A percentile compares a stretch with the other conserved stretches of the same genome.
Conservation (phyloP, 2,888 invertebrate species). For the Hydraecia micacea region DNA sequence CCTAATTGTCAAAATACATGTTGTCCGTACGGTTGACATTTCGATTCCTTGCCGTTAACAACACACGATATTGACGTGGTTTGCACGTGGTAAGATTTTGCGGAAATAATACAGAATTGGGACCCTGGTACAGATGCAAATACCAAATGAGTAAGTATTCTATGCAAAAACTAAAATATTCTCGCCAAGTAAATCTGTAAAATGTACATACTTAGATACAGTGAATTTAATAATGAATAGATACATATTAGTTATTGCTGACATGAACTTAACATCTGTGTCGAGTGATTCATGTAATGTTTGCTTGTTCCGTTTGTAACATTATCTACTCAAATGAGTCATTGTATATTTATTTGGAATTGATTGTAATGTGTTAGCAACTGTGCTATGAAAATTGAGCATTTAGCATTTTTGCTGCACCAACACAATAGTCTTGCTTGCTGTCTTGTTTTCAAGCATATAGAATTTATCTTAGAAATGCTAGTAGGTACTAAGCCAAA, state of each 20-base stretch:
- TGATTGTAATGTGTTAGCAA: constrained; percentile 9
- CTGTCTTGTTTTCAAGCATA: background rate
- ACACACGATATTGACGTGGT: too few species aligned
- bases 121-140: background rate
- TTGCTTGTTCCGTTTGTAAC: constrained; percentile 23
- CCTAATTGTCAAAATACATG: too few species aligned
- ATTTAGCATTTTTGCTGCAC: background rate
- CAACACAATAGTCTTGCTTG: background rate
- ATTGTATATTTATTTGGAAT: constrained; percentile 28
- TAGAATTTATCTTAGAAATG: background rate
- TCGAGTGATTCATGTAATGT: constrained; percentile 47
- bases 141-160: background rate
- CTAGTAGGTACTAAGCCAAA: background rate
- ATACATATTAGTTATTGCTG: constrained; percentile 4
- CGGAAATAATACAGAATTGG: too few species aligned
- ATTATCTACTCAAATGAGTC: constrained; percentile 46
- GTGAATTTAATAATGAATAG: background rate
- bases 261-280: constrained; percentile 48
- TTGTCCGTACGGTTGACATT: too few species aligned
- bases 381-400: constrained; percentile 7
- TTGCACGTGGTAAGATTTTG: too few species aligned
- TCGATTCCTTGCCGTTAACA: too few species aligned
- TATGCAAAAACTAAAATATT: background rate
- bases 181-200: background rate
- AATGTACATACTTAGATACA: background rate